Percentiles rank a stretch among this genome's conserved stretches.
These are phyloP conservation scores for Oreonectes daqikongensis DNA, from an alignment of 2,797 vertebrate species.

Conservation along the genomic window DNA sequence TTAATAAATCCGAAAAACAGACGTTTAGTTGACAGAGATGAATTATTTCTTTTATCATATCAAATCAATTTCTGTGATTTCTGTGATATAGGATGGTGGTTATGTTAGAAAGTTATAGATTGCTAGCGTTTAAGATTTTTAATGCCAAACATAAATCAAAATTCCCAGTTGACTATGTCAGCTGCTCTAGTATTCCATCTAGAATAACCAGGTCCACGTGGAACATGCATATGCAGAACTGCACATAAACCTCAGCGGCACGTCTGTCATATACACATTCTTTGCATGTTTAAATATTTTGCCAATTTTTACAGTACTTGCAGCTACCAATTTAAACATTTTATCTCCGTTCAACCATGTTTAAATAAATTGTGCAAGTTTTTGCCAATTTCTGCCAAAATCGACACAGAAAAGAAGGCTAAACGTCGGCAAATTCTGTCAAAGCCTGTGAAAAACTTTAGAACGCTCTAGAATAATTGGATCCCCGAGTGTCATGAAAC, in stretches of 20 bases:
- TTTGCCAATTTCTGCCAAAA: not conserved
- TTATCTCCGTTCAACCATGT: not conserved
- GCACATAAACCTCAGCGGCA: no score
- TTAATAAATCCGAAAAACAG: slow-evolving; percentile 24
- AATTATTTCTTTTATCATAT: slow-evolving; percentile 19
- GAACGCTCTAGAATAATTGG: slow-evolving; percentile 52
- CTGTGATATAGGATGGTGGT: no score
- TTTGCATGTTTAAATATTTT: not conserved
- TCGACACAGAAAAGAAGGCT: not conserved
- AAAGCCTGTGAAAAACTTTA: not conserved
- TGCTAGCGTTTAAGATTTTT: not conserved
- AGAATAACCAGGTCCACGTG: not conserved
- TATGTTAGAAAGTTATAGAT: slow-evolving; percentile 20
- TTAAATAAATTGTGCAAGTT: not conserved
- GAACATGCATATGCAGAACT: no score
- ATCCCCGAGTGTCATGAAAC: slow-evolving; percentile 30
- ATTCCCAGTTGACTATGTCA: not conserved
- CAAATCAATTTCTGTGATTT: no score
- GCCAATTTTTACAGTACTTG: not conserved
- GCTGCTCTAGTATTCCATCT: not conserved
- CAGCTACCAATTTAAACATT: not conserved
- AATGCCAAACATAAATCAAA: slow-evolving; percentile 1
- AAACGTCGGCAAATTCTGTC: not conserved
- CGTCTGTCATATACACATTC: no score
- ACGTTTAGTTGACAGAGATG: slow-evolving; percentile 29